phyloP scores from a whole-genome alignment of 2,113 vertebrate species.

The Eudyptes chrysolophus region DNA sequence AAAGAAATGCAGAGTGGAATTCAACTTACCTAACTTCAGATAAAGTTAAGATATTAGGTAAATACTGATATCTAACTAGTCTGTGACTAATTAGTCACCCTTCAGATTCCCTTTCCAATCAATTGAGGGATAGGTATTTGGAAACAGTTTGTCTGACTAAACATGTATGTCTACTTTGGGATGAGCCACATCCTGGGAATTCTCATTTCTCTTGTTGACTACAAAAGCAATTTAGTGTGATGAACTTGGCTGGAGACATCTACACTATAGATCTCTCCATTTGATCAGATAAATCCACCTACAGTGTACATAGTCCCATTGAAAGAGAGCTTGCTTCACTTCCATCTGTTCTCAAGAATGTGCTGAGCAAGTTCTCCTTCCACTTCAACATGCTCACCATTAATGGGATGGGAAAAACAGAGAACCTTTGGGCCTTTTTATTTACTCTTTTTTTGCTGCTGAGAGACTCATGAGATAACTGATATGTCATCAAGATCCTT shows the following conservation, averaged over 20 bases:
- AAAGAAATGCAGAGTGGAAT: neutral
- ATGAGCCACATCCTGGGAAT: slow-evolving; percentile 7
- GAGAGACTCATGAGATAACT: neutral
- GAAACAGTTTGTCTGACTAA: neutral
- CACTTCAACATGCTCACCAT: neutral
- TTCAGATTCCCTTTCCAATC: neutral
- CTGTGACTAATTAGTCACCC: neutral
- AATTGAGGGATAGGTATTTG: neutral
- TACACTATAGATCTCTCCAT: neutral
- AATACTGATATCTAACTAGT: neutral
- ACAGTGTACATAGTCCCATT: neutral
- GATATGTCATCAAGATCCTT: neutral
- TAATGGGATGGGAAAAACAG: neutral
- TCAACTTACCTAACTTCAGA: neutral
- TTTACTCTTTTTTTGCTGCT: neutral
- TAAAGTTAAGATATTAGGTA: neutral
- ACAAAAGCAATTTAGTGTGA: neutral
- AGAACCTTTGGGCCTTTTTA: neutral
- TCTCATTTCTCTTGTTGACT: neutral
- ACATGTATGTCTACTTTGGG: neutral
- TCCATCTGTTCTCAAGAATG: neutral
- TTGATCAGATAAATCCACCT: slow-evolving; percentile 55
- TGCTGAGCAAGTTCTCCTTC: neutral
- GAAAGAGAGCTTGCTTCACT: slow-evolving; percentile 19
- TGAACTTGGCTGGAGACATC: slow-evolving; percentile 45